phyloP scores from a whole-genome alignment of 2,888 invertebrate species.

The Ectemnius lituratus region DNA sequence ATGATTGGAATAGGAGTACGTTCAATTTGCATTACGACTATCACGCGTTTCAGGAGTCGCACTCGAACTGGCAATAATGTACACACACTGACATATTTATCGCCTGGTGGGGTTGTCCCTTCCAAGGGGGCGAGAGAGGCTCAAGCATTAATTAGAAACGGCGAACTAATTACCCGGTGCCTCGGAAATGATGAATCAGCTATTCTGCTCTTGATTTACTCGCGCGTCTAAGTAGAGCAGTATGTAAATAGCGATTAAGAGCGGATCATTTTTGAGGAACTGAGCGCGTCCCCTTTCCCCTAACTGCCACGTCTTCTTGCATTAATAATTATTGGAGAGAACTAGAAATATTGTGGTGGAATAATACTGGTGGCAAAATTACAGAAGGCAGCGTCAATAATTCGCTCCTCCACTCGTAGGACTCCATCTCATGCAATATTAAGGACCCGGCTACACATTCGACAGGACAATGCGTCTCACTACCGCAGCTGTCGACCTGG shows the following conservation, averaged over 20 bases:
- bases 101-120: constrained; percentile 41
- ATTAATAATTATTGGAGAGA: neutral
- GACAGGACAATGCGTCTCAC: constrained; percentile 70
- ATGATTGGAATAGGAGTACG: constrained; percentile 7
- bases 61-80: constrained; percentile 37
- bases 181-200: constrained; percentile 45
- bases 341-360: neutral
- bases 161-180: constrained; percentile 50
- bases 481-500: constrained; percentile 66
- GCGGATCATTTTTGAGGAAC: neutral
- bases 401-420: constrained; percentile 58
- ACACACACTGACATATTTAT: constrained; percentile 50
- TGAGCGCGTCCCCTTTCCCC: neutral
- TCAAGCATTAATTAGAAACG: constrained; percentile 52
- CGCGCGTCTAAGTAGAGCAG: neutral
- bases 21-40: constrained; percentile 29
- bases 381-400: constrained; percentile 60
- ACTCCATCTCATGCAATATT: constrained; percentile 71
- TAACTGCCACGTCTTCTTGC: neutral
- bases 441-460: constrained; percentile 63
- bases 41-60: constrained; percentile 33
- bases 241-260: neutral
- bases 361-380: constrained; percentile 12
- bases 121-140: constrained; percentile 32
- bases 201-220: constrained; percentile 30